Conservation (phyloP, 2,113 vertebrate species). For the Fulica atra region DNA sequence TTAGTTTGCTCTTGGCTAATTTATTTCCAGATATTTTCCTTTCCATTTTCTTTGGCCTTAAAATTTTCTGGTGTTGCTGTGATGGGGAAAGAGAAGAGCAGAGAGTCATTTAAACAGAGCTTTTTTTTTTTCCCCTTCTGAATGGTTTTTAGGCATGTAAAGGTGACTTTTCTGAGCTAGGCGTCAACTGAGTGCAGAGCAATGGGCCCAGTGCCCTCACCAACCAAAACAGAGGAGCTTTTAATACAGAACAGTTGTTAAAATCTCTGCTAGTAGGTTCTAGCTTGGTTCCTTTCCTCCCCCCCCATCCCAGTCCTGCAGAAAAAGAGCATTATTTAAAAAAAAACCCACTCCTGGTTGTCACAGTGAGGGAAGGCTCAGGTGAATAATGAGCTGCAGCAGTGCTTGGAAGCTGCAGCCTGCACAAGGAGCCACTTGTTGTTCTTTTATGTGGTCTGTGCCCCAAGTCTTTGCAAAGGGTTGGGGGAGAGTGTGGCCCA, state of each 20-base stretch:
- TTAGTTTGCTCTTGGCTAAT: neutral
- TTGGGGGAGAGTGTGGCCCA: rapidly evolving
- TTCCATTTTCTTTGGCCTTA: neutral
- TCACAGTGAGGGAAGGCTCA: conserved; percentile 32
- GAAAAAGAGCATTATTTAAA: conserved; percentile 30
- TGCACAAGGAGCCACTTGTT: neutral
- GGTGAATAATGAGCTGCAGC: conserved; percentile 11
- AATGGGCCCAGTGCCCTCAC: neutral
- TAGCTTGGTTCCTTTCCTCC: neutral
- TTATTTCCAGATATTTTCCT: neutral
- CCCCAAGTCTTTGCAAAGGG: neutral
- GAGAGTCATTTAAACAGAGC: neutral
- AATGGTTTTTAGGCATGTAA: neutral
- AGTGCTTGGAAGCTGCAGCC: conserved; percentile 10
- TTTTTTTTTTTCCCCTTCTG: neutral
- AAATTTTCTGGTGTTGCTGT: neutral
- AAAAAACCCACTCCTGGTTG: conserved; percentile 25
- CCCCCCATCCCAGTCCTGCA: neutral
- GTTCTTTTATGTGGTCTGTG: neutral
- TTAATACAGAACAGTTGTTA: neutral
- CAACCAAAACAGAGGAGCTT: neutral
- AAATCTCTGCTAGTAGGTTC: neutral
- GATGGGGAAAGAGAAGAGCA: neutral
- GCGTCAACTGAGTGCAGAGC: neutral
- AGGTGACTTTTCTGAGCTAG: neutral